Evolutionary conservation across 2,797 vertebrate species (phyloP).

Genomic region (Sciurus vulgaris): DNA sequence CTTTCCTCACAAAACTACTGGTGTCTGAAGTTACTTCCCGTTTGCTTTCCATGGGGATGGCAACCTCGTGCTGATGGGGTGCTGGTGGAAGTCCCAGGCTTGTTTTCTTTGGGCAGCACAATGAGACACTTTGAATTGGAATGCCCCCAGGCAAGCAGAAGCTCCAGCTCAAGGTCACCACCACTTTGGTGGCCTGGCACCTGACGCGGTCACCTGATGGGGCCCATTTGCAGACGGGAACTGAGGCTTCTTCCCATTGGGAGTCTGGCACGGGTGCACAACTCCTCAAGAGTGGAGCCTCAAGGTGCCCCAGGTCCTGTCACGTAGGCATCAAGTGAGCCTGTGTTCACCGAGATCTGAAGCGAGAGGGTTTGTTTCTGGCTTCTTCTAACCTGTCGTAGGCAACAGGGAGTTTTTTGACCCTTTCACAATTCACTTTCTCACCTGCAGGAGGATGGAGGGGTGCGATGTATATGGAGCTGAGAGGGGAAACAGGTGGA

Average conservation of each 20-base stretch:
- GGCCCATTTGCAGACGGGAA: neutral
- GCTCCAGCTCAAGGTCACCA: neutral
- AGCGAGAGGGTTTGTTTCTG: neutral
- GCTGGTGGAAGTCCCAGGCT: neutral
- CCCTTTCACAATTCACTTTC: neutral
- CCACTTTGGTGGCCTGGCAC: neutral
- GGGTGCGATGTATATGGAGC: neutral
- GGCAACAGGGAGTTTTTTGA: neutral
- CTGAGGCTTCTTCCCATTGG: neutral
- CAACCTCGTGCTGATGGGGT: neutral
- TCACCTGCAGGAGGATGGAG: neutral
- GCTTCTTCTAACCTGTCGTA: neutral
- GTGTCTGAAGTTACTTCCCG: neutral
- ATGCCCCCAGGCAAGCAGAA: neutral
- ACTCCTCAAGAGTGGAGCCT: neutral
- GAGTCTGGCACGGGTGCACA: too few relatives aligned
- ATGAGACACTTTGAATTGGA: neutral
- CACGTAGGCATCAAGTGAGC: neutral
- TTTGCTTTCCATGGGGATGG: neutral
- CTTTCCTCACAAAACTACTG: neutral
- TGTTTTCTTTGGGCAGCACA: neutral
- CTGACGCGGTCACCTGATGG: neutral
- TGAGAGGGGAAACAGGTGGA: neutral
- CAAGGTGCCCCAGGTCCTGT: neutral
- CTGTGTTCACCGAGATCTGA: neutral